A percentile compares a stretch with the other conserved stretches of the same genome.
Evolutionary conservation across 2,113 vertebrate species (phyloP).

Genomic region (Elephantulus edwardii): DNA sequence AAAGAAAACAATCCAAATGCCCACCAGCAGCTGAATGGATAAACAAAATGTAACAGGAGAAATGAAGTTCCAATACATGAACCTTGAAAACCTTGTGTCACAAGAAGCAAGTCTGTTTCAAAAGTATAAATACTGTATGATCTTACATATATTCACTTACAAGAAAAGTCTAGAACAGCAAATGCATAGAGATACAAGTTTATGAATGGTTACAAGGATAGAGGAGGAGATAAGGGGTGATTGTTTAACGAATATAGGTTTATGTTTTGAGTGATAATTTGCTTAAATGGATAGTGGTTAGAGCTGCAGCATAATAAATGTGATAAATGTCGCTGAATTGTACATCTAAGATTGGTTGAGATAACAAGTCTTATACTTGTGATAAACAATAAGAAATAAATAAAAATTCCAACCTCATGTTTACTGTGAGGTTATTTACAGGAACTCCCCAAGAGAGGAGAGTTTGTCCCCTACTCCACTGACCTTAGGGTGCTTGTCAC

Average conservation of each 20-base stretch:
- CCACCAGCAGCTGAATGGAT: background rate
- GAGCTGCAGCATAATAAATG: background rate
- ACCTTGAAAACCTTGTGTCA: background rate
- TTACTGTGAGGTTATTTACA: background rate
- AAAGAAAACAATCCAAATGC: background rate
- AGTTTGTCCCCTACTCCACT: accelerated
- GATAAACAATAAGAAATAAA: background rate
- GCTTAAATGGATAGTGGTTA: background rate
- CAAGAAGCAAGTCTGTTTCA: background rate
- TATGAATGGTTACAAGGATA: background rate
- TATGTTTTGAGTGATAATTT: background rate
- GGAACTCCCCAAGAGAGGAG: background rate
- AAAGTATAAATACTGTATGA: background rate
- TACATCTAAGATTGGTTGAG: background rate
- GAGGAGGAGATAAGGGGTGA: background rate
- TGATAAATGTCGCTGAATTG: background rate
- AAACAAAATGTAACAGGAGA: background rate
- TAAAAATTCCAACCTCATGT: background rate
- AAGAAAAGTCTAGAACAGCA: background rate
- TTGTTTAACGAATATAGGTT: background rate
- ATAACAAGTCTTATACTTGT: background rate
- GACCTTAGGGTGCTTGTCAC: background rate
- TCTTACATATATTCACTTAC: background rate
- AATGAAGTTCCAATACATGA: background rate
- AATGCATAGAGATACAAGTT: background rate